Conservation (phyloP, 1,140 invertebrate species). For the Pteromalus puparum region DNA sequence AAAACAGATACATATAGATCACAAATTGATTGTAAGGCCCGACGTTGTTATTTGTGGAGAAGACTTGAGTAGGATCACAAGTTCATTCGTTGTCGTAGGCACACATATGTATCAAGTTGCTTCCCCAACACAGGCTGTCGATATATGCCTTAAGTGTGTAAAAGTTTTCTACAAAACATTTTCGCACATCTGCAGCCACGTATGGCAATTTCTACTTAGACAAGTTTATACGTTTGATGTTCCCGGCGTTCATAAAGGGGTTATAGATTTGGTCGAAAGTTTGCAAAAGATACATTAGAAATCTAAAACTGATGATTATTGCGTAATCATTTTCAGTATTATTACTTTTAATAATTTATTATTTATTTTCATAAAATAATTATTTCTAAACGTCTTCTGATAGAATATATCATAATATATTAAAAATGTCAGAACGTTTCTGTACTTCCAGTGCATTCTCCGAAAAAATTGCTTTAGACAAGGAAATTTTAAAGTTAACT, state of each 20-base stretch:
- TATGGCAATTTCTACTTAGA: background rate
- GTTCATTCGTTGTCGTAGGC: background rate
- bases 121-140: background rate
- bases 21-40: background rate
- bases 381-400: no score
- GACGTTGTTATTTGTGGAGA: background rate
- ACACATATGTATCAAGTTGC: background rate
- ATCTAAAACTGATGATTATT: no score
- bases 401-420: no score
- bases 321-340: no score
- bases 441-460: no score
- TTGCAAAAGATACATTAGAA: no score
- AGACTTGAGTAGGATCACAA: background rate
- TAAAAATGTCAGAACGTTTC: background rate
- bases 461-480: constrained; percentile 4
- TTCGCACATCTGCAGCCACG: background rate
- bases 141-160: background rate
- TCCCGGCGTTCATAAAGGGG: no score
- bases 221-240: background rate
- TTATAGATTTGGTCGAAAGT: no score
- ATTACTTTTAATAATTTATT: no score
- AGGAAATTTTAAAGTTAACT: background rate
- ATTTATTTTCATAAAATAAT: no score
- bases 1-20: background rate
- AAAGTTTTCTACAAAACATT: constrained; percentile 5